Percentiles rank a stretch among this genome's conserved stretches.
These are phyloP conservation scores for Malacoraja senta DNA, from an alignment of 2,797 vertebrate species.

Conservation along the genomic window DNA sequence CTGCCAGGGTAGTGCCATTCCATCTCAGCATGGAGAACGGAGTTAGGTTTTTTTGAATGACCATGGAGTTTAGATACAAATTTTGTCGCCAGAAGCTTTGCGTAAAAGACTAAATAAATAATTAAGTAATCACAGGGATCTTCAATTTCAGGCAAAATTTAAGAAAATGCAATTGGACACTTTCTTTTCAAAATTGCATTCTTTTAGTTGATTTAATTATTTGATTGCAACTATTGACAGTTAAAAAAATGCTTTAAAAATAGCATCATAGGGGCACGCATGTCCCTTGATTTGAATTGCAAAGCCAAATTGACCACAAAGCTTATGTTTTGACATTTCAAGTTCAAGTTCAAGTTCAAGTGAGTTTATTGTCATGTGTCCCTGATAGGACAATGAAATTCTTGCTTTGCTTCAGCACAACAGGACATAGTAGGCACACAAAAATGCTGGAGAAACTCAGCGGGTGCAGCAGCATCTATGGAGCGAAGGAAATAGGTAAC, in stretches of 20 bases:
- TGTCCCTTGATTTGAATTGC: neutral
- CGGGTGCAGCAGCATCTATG: too few species aligned
- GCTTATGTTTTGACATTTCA: neutral
- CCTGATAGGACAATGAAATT: too few species aligned
- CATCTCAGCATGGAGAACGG: neutral
- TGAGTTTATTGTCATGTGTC: too few species aligned
- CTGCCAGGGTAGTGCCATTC: neutral
- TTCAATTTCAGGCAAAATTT: slow-evolving; percentile 2
- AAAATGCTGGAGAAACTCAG: too few species aligned
- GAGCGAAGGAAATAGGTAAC: too few species aligned
- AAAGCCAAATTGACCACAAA: neutral
- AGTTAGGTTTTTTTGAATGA: neutral
- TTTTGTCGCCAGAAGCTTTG: neutral
- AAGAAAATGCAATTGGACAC: neutral
- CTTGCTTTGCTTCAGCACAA: too few species aligned
- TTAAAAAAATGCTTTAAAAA: neutral
- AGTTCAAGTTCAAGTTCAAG: too few species aligned
- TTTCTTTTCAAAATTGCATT: neutral
- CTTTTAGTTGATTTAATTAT: neutral
- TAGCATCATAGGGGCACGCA: neutral
- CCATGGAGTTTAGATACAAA: neutral
- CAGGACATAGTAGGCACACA: too few species aligned
- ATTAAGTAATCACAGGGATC: neutral
- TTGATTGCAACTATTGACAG: neutral
- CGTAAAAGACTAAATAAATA: neutral